These are phyloP conservation scores for Agapetus fuscipes DNA, from an alignment of 2,888 invertebrate genomes.

Conservation along the genomic window DNA sequence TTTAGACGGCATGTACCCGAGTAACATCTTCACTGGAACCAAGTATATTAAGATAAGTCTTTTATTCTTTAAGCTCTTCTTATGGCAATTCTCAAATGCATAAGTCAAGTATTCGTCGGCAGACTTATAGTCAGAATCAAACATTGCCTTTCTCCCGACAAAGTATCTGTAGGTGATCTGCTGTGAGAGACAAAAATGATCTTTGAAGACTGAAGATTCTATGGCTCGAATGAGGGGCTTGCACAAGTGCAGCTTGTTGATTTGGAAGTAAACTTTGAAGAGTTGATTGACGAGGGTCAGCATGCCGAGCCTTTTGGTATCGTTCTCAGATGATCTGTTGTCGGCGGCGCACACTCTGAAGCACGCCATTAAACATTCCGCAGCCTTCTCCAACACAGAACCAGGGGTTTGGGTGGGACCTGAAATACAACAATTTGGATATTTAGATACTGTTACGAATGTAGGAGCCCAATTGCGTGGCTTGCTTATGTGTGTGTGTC, in stretches of 20 bases:
- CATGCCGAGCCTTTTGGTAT: slow-evolving; percentile 95
- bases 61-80: slow-evolving; percentile 74
- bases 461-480: no score
- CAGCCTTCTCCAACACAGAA: slow-evolving; percentile 83
- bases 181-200: slow-evolving; percentile 83
- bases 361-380: slow-evolving; percentile 85
- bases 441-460: no score
- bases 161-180: slow-evolving; percentile 96
- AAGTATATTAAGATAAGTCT: slow-evolving; percentile 88
- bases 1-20: slow-evolving; percentile 88
- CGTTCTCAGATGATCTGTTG: slow-evolving; percentile 79
- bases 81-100: slow-evolving; percentile 87
- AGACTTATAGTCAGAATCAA: slow-evolving; percentile 90
- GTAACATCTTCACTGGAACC: slow-evolving; percentile 93
- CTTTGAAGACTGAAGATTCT: slow-evolving; percentile 84
- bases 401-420: slow-evolving; percentile 41
- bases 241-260: slow-evolving; percentile 79
- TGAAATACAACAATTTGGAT: no score
- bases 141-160: slow-evolving; percentile 96
- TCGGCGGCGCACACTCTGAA: slow-evolving; percentile 94
- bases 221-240: slow-evolving; percentile 95
- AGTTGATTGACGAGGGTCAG: slow-evolving; percentile 92
- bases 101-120: slow-evolving; percentile 89
- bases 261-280: slow-evolving; percentile 88
- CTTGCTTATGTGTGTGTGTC: no score